A percentile compares a stretch with the other conserved stretches of the same genome.
These are phyloP conservation scores for Oligia strigilis DNA, from an alignment of 2,888 invertebrate genomes.

Conservation along the genomic window DNA sequence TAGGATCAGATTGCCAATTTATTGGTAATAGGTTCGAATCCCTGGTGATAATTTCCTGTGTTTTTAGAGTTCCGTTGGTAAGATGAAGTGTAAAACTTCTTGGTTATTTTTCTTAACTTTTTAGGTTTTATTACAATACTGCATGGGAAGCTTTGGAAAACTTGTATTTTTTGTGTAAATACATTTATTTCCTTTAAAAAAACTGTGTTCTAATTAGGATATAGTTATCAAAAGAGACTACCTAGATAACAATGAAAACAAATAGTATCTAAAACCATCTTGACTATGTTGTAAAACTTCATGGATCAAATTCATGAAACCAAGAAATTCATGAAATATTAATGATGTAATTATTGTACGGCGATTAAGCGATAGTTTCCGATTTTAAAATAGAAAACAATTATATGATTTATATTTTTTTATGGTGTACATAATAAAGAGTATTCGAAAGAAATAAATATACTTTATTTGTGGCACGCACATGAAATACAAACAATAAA, in stretches of 20 bases:
- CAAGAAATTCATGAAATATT: background rate
- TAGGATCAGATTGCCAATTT: conserved; percentile 69
- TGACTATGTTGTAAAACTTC: background rate
- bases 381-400: no score
- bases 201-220: background rate
- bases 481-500: no score
- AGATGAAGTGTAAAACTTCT: background rate
- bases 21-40: conserved; percentile 61
- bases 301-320: background rate
- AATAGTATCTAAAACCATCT: background rate
- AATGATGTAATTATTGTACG: background rate
- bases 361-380: background rate
- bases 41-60: conserved; percentile 57
- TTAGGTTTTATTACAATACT: background rate
- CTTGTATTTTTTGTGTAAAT: background rate
- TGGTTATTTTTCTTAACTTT: background rate
- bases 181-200: no score
- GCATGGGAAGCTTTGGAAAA: background rate
- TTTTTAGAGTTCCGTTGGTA: conserved; percentile 50
- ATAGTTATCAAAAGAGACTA: background rate
- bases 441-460: no score
- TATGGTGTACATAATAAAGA: no score
- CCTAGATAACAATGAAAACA: background rate
- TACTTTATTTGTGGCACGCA: no score
- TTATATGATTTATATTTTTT: no score